Percentiles rank a stretch among this genome's conserved stretches.
Evolutionary conservation across 2,797 vertebrate species (phyloP).

Genomic region (Tragelaphus eurycerus): DNA sequence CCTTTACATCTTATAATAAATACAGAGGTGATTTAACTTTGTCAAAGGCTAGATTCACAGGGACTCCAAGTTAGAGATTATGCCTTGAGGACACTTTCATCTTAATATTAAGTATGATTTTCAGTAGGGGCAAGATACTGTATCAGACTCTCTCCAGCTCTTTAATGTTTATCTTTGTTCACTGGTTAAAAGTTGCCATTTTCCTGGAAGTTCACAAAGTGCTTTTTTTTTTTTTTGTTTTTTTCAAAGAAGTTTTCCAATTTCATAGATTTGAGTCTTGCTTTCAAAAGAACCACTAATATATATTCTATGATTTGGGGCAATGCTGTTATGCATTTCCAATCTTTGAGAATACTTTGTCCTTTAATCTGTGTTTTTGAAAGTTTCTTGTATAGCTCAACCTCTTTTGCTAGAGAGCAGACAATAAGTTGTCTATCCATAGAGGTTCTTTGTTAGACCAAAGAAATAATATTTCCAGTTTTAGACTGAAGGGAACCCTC

Average conservation of each 20-base stretch:
- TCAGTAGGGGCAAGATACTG: background rate
- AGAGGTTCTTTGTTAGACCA: conserved; percentile 54
- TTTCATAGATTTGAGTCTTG: conserved; percentile 45
- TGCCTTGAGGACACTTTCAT: conserved; percentile 43
- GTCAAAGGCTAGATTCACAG: conserved; percentile 39
- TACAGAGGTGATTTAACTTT: conserved; percentile 42
- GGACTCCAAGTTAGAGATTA: background rate
- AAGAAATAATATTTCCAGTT: conserved; percentile 42
- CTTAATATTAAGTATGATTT: conserved; percentile 37
- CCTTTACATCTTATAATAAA: conserved; percentile 32
- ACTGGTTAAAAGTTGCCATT: conserved; percentile 34
- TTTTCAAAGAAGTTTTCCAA: background rate
- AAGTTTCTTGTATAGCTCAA: conserved; percentile 40
- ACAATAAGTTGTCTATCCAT: conserved; percentile 31
- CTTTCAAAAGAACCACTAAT: conserved; percentile 39
- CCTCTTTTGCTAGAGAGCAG: conserved; percentile 48
- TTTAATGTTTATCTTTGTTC: conserved; percentile 56
- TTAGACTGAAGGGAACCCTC: conserved; percentile 43
- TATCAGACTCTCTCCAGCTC: background rate
- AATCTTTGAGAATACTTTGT: conserved; percentile 4
- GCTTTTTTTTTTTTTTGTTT: background rate
- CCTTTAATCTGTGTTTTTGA: conserved; percentile 62
- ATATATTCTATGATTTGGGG: conserved; percentile 39
- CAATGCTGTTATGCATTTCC: conserved; percentile 44
- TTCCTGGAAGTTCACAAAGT: background rate